These are phyloP conservation scores for Conchocele bisecta DNA, from an alignment of 2,888 invertebrate species.

Conservation along the genomic window DNA sequence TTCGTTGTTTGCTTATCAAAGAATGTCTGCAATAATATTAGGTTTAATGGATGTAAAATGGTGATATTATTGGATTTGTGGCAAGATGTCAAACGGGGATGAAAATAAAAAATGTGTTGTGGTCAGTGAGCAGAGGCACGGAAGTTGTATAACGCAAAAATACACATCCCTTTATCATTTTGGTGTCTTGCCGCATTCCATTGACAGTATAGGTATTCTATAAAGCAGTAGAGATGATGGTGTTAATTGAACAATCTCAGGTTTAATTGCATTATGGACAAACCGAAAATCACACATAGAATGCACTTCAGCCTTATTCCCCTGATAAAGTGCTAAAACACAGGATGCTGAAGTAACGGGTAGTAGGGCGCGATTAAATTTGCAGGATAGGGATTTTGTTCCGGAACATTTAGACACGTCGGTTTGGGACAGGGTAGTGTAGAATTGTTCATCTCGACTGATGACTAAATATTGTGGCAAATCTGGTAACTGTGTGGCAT, in stretches of 20 bases:
- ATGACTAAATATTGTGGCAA: constrained; percentile 3
- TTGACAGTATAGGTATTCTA: not conserved
- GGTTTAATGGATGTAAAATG: too few species aligned
- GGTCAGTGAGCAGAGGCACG: too few species aligned
- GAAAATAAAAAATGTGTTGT: too few species aligned
- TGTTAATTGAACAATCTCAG: too few species aligned
- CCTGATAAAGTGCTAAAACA: not conserved
- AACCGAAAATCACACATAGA: constrained; percentile 9
- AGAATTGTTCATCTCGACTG: not conserved
- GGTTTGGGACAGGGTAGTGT: not conserved
- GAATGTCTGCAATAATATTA: too few species aligned
- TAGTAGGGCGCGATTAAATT: not conserved
- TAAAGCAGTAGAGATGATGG: constrained; percentile 7
- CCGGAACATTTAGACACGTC: not conserved
- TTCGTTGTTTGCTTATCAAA: too few species aligned
- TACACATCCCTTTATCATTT: constrained; percentile 21
- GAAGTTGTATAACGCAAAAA: too few species aligned
- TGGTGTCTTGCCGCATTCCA: not conserved
- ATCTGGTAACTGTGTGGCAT: constrained; percentile 7
- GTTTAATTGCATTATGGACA: not conserved
- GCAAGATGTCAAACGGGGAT: too few species aligned
- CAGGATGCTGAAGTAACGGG: not conserved
- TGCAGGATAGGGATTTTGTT: not conserved
- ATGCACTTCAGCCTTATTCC: constrained; percentile 5
- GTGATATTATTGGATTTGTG: too few species aligned